Conservation (phyloP, 2,113 vertebrate genomes). For the Aix galericulata region DNA sequence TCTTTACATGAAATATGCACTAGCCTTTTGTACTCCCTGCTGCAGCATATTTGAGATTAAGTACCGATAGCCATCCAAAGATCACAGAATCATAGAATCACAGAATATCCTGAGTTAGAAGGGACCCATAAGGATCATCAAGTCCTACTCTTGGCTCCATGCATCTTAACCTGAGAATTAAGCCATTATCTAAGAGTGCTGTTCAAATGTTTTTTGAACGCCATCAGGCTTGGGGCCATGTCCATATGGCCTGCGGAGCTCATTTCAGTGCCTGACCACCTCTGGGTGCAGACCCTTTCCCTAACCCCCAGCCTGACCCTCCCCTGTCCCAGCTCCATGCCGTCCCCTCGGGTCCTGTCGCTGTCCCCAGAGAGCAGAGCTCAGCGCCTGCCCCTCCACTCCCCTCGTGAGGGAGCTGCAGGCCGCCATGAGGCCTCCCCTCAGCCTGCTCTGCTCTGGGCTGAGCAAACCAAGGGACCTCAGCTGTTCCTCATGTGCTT, state of each 20-base stretch:
- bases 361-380: too few relatives aligned
- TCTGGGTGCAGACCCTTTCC: too few relatives aligned
- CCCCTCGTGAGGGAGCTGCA: too few relatives aligned
- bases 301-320: too few relatives aligned
- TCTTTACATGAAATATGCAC: fast-evolving
- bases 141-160: background rate
- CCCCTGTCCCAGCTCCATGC: too few relatives aligned
- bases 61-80: background rate
- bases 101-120: background rate
- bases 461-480: background rate
- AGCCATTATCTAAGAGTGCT: background rate
- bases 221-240: background rate
- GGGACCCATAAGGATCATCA: background rate
- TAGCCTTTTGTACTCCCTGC: background rate
- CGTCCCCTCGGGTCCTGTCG: too few relatives aligned
- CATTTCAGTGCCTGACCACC: too few relatives aligned
- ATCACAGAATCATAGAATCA: background rate
- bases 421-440: too few relatives aligned
- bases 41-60: background rate
- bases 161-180: background rate
- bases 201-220: background rate
- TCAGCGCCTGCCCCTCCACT: too few relatives aligned
- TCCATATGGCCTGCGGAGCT: background rate
- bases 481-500: background rate
- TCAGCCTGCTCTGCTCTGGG: too few relatives aligned